Conservation (phyloP, 2,113 vertebrate genomes). For the Heterocephalus glaber region DNA sequence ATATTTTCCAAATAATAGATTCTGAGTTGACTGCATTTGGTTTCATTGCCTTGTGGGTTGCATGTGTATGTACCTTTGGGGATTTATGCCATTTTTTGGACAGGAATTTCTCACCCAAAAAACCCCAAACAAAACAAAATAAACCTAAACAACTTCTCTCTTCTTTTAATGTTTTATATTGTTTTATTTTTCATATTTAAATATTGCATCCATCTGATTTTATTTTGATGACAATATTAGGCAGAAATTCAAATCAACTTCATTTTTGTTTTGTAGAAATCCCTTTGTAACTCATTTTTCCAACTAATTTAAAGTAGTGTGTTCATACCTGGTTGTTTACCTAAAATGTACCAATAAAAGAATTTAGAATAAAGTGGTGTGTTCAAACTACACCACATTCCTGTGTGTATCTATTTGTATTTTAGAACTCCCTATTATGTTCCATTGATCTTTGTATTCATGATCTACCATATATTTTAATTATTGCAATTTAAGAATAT, state of each 20-base stretch:
- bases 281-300: not conserved
- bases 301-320: not conserved
- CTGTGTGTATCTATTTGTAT: not conserved
- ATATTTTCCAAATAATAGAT: not conserved
- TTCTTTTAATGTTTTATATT: not conserved
- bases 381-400: not conserved
- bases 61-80: not conserved
- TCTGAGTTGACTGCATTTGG: not conserved
- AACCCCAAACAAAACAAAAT: not conserved
- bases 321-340: too few relatives aligned
- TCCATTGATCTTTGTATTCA: not conserved
- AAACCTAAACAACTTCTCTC: not conserved
- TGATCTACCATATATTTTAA: not conserved
- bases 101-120: not conserved
- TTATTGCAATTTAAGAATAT: not conserved
- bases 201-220: not conserved
- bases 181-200: slow-evolving; percentile 6
- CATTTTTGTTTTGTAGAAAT: not conserved
- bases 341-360: too few relatives aligned
- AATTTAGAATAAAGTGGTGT: too few relatives aligned
- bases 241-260: not conserved
- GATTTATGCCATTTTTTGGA: not conserved
- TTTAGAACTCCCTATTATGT: not conserved
- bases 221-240: not conserved
- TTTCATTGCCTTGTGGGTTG: not conserved